A percentile compares a stretch with the other conserved stretches of the same genome.
Conservation (phyloP, 2,113 vertebrate species). For the Muntiacus muntjak region DNA sequence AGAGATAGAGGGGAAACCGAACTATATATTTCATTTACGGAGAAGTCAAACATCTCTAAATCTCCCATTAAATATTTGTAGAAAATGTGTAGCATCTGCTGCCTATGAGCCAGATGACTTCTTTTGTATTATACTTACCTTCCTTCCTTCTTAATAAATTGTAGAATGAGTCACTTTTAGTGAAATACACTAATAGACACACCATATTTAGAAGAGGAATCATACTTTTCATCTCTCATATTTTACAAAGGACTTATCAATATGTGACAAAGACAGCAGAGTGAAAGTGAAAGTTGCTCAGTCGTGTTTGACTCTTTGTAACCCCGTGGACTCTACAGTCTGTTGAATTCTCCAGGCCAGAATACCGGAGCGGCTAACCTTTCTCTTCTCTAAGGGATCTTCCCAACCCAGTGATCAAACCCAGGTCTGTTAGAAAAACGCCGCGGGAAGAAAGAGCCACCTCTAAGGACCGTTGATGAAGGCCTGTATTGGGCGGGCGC, state of each 20-base stretch:
- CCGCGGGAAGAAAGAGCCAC: too few relatives aligned
- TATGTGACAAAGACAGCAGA: neutral
- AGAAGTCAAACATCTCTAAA: neutral
- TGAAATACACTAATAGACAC: neutral
- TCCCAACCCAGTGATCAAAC: neutral
- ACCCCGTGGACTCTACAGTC: neutral
- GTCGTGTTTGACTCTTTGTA: neutral
- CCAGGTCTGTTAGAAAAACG: too few relatives aligned
- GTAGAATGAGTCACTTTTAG: neutral
- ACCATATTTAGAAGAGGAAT: neutral
- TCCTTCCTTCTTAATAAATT: neutral
- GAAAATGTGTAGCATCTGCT: neutral
- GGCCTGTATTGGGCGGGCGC: too few relatives aligned
- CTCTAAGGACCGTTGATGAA: too few relatives aligned
- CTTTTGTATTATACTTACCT: neutral
- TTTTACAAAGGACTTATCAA: neutral
- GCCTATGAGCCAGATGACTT: neutral
- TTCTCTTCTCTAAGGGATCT: neutral
- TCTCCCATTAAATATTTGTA: neutral
- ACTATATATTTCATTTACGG: neutral
- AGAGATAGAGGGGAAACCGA: neutral
- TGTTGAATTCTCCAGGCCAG: neutral
- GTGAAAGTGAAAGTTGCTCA: neutral
- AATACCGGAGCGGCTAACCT: neutral
- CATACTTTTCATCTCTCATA: neutral